Base-by-base conservation (phyloP, 2,797 vertebrate genomes). In the Lepilemur septentrionalis region DNA sequence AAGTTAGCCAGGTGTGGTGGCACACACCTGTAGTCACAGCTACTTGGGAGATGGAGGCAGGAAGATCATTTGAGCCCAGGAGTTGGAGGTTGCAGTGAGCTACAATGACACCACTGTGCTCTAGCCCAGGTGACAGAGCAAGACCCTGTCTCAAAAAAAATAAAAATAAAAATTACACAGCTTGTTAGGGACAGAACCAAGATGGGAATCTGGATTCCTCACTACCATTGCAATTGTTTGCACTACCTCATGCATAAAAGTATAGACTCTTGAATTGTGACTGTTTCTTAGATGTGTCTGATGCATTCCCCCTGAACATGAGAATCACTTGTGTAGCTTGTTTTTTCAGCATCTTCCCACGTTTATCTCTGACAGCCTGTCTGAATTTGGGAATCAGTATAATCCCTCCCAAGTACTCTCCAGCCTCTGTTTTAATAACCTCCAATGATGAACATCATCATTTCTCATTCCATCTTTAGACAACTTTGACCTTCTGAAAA, bases 401-500 rank as follows among this genome's bases (percentile, higher is more conserved):
- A 81, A 41, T 20, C 4, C 69, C 83, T 86, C 17, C 41, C 88
- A 70, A 67, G 23, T 59, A 59, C 14, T 79, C 76, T 59, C 32
- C 10, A 67, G 48, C 30, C 35, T 93, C 79, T 57, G 28, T 23
- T 83, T 90, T 82, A 89, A 61, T 70, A 89, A 55, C 63, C 28
- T 78, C 32, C 48, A n/a, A 0, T 55, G 78, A 61, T 32, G 69
- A 93, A 67, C 72, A 59, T 61, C 76, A 78, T 83, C n/a, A 48
- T 67, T 11, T 52, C 57, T 96, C 32, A 14, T 70, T 91, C 75
- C 35, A n/a, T 70, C 55, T 92, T 50, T 73, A 35, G 70, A 94
- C 67, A 69, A 76, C 28, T 30, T 38, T 92, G 72, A 94, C 83
- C 87, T 94, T 93, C 61, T 81, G 67, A 94, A 94, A 94, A 50